Evolutionary conservation across 2,113 vertebrate genomes (phyloP), one percentile per base, ranked within the genome.

Genomic region (Eleginops maclovinus): DNA sequence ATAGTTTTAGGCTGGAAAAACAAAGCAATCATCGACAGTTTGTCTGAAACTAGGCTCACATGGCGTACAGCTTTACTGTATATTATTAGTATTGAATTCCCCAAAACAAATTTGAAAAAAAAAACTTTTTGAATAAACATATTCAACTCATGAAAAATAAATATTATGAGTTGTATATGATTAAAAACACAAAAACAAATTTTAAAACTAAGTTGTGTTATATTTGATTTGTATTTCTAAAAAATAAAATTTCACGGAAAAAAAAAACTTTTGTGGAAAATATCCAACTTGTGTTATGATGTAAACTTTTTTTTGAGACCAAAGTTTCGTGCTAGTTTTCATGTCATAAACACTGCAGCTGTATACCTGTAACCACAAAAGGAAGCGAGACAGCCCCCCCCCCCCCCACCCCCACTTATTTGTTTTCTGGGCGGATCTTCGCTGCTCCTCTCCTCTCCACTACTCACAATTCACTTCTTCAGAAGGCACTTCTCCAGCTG

Each of bases 381-480:
- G 13, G 12, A 41, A 40, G 5, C 1, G 6, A 13, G 31, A 14
- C 22, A 5, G n/a, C 19, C 15, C 49, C 1, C 43, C 22, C 28
- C 24, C 51, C 22, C 50, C 16, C 11, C 46, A n/a, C n/a, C n/a
- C n/a, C 43, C 2, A 50, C 53, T n/a, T 10, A 7, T 4, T 16
- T 22, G 50, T 13, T 31, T 74, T 61, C n/a, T 75, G 90, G 89
- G 91, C 89, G 89, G 89, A 16, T 67, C 90, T 41, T 31, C 10
- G 0, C 2, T 14, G 22, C 72, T 72, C 62, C 0, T 47, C 62
- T 49, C 79, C 7, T n/a, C 70, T 11, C 79, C 56, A 21, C 22
- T 2, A 0, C 41, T 7, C 58, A 9, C 4, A 2, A 13, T 31
- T 51, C 56, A 54, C 14, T 65, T 60, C 55, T 77, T 75, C 0